Conservation (phyloP, 2,797 vertebrate species). For the Pantherophis vulpinus region DNA sequence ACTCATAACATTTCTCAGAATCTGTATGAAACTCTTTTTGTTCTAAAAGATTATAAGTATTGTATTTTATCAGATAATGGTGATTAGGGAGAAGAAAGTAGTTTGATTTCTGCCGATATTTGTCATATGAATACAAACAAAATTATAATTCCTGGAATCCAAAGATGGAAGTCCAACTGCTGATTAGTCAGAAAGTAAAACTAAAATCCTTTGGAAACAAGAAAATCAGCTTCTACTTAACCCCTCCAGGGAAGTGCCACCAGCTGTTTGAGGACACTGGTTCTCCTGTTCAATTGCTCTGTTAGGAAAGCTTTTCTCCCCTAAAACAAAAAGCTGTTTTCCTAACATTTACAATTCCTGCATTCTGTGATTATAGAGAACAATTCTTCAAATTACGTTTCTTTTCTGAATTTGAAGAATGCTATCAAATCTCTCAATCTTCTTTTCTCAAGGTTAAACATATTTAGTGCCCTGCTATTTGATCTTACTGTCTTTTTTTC, state of each 20-base stretch:
- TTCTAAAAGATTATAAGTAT: conserved; percentile 5
- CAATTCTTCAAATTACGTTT: neutral
- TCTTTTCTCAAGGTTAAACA: neutral
- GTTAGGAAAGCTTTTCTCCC: neutral
- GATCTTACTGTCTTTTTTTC: neutral
- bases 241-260: neutral
- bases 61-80: conserved; percentile 20
- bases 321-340: neutral
- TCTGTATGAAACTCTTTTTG: conserved; percentile 6
- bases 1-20: neutral
- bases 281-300: neutral
- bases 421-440: neutral
- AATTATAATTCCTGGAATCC: neutral
- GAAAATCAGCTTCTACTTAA: neutral
- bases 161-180: neutral
- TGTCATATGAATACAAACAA: neutral
- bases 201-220: neutral
- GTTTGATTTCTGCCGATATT: conserved; percentile 16
- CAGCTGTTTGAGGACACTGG: neutral
- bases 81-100: conserved; percentile 11
- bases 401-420: neutral
- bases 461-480: neutral
- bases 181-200: neutral
- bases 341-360: neutral
- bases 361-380: neutral